Base-by-base conservation (phyloP, 2,113 vertebrate species). In the Rhinopithecus roxellana region DNA sequence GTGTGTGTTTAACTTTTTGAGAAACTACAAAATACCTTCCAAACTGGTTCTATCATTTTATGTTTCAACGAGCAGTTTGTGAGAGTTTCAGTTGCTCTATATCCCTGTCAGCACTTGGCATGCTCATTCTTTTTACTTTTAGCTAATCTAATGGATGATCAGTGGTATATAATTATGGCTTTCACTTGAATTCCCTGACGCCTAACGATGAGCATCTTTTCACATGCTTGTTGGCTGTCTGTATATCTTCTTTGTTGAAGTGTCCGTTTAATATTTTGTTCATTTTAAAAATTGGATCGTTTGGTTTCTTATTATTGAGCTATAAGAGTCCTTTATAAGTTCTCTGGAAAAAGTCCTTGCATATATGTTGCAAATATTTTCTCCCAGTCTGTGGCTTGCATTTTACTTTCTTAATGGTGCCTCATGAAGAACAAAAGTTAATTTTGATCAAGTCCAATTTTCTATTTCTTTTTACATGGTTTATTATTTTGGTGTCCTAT, bases 181-280 rank as follows among this genome's bases (percentile, higher is more conserved):
- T 93, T 80, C 80, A 94, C 75, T 89, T 93, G 35, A 48, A n/a
- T 83, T 97, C 40, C 69, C 48, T 79, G n/a, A 59, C 79, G 61
- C 78, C 59, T 59, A 97, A 78, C 22, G 14, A 77, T 77, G 64
- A 95, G 12, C 10, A 55, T 55, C 57, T 93, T 94, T 92, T 79
- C 61, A 45, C 48, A 25, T 77, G 23, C 40, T 69, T 90, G 57
- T 52, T 90, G 43, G 25, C 67, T 6, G 32, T 67, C 17, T 82
- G 6, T 83, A 4, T 90, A 55, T 89, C 18, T 89, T 85, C 43
- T 74, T 94, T 88, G 52, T 50, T 64, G 45, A 85, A 70, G 35
- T 45, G 8, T 64, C 67, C 78, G 6, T 74, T 95, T 16, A 89
- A 89, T 92, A 93, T 61, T 96, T 88, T 77, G 30, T 86, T 27